Evolutionary conservation across 2,797 vertebrate genomes (phyloP), one percentile per base, ranked within the genome.

Genomic region (Thunnus albacares): DNA sequence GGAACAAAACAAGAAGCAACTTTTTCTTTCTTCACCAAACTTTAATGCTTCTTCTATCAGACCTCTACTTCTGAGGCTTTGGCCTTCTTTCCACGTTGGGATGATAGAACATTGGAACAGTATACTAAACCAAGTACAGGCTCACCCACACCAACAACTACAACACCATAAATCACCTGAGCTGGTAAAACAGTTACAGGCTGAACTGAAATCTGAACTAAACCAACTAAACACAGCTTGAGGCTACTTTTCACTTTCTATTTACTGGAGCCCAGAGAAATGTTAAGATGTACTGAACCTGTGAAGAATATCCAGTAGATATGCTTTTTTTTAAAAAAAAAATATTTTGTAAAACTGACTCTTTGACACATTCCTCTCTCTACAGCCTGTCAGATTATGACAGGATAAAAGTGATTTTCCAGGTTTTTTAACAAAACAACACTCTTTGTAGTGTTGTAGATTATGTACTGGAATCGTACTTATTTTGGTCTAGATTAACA

Each of bases 211-310:
- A 79, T 72, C 43, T 45, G 0, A 15, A 81, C 41, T 51, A 77
- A 79, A 75, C 74, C 73, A 84, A 76, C 56, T 77, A 80, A 80
- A 79, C 65, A 55, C n/a, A 67, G 62, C 81, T 81, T 28, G 35
- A 79, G 63, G 69, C 47, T 67, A 53, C 22, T 73, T 75, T 86
- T 77, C 58, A 69, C 38, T 77, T 84, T 62, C 35, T 51, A 12
- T 81, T 72, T 47, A 62, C 35, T 41, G 13, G 38, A 73, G 45
- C 53, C 41, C 47, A 79, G 60, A 78, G 18, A 83, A 58, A 70
- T 62, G 35, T 62, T 61, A 38, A 65, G 55, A 57, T 66, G 56
- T 55, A 11, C 49, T 71, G 49, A 71, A 75, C 43, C 67, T 65
- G n/a, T 55, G 7, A 62, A 62, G 22, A 78, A 72, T 51, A 43